A percentile compares a stretch with the other conserved stretches of the same genome.
Evolutionary conservation across 2,113 vertebrate genomes (phyloP).

Genomic region (Siniperca chuatsi): DNA sequence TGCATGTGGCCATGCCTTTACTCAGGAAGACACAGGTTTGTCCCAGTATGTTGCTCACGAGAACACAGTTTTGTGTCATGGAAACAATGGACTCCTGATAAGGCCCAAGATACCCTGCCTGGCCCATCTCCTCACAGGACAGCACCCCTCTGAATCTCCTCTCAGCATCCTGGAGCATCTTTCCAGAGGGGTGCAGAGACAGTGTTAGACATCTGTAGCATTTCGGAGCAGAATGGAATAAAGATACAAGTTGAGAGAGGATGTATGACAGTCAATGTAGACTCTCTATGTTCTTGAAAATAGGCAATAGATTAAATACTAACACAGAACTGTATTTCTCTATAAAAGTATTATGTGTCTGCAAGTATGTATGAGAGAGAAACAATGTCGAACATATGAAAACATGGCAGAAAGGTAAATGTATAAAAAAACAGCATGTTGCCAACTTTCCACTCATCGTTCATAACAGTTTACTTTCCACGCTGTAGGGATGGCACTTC

Average conservation of each 20-base stretch:
- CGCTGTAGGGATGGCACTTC: conserved; percentile 72
- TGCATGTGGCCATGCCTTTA: conserved; percentile 88
- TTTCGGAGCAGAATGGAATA: conserved; percentile 40
- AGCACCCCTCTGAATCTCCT: conserved; percentile 86
- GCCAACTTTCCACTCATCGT: conserved; percentile 83
- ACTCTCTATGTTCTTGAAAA: conserved; percentile 10
- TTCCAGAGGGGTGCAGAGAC: conserved; percentile 72
- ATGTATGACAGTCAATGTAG: background rate
- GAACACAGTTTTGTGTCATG: conserved; percentile 89
- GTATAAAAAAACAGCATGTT: conserved; percentile 68
- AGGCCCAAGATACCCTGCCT: conserved; percentile 69
- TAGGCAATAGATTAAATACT: background rate
- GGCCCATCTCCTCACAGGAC: conserved; percentile 85
- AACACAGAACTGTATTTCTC: background rate
- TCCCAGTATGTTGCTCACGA: conserved; percentile 89
- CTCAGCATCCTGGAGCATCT: conserved; percentile 90
- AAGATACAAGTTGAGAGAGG: conserved; percentile 16
- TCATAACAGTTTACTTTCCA: conserved; percentile 82
- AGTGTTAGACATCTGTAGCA: conserved; percentile 47
- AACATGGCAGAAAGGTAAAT: conserved; percentile 41
- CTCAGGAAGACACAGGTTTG: conserved; percentile 91
- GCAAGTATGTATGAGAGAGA: background rate
- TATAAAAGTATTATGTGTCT: background rate
- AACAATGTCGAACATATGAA: conserved; percentile 49
- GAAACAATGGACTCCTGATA: conserved; percentile 87